Evolutionary conservation across 2,888 invertebrate species (phyloP).

Genomic region (Platycheirus rosarum): DNA sequence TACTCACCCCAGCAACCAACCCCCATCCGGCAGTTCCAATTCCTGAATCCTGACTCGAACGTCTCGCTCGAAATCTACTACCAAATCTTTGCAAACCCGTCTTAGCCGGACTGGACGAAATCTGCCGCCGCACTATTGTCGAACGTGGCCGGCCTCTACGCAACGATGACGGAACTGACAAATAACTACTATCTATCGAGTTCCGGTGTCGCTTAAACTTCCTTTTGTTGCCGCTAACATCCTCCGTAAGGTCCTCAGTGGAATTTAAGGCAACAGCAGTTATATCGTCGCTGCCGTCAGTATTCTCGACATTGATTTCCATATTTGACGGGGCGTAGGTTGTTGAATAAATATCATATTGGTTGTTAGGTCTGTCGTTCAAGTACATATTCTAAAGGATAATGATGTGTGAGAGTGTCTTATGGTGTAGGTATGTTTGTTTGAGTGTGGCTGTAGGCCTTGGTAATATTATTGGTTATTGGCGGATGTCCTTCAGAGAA

Average conservation of each 20-base stretch:
- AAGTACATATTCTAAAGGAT: constrained; percentile 49
- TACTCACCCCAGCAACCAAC: constrained; percentile 77
- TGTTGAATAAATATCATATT: constrained; percentile 48
- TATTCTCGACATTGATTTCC: constrained; percentile 75
- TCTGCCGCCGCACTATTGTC: constrained; percentile 76
- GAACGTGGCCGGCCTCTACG: constrained; percentile 77
- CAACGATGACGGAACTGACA: constrained; percentile 79
- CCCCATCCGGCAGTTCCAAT: constrained; percentile 79
- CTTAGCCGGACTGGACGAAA: constrained; percentile 81
- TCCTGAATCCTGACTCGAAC: constrained; percentile 82
- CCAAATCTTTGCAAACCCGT: constrained; percentile 77
- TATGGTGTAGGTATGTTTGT: no score
- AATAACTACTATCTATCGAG: constrained; percentile 77
- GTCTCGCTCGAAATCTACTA: constrained; percentile 77
- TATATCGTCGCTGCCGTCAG: constrained; percentile 75
- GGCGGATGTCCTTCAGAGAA: constrained; percentile 49
- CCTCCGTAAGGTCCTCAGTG: constrained; percentile 79
- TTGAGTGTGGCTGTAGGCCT: neutral
- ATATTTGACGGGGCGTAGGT: constrained; percentile 50
- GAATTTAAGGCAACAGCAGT: constrained; percentile 79
- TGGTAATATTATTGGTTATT: constrained; percentile 3
- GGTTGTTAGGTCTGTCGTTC: constrained; percentile 30
- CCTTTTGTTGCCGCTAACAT: constrained; percentile 58
- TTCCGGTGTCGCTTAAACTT: constrained; percentile 68
- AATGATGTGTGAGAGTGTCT: neutral